phyloP scores from a whole-genome alignment of 2,888 invertebrate genomes.

The Tachina lurida region DNA sequence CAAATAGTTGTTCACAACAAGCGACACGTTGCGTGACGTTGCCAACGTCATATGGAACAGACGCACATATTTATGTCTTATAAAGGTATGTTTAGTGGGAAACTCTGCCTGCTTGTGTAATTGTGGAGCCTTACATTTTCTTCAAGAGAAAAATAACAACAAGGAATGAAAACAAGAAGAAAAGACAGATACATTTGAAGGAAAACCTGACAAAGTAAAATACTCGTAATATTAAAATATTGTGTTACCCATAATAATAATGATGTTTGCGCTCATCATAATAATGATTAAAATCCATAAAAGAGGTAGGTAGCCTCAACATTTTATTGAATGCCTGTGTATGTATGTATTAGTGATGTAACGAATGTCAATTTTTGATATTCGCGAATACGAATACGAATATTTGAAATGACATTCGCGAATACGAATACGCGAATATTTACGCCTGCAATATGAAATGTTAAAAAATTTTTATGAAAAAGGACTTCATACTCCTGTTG shows the following conservation, averaged over 20 bases:
- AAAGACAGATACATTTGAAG: conserved; percentile 9
- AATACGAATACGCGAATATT: too few species aligned
- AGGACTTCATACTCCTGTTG: too few species aligned
- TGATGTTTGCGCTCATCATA: conserved; percentile 15
- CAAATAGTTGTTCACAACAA: background rate
- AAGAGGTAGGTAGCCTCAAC: conserved; percentile 11
- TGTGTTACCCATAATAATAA: background rate
- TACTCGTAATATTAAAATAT: conserved; percentile 5
- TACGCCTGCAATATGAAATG: too few species aligned
- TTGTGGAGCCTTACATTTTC: conserved; percentile 44
- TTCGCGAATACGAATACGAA: too few species aligned
- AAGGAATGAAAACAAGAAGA: background rate
- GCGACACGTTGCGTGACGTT: too few species aligned
- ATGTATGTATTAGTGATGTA: too few species aligned
- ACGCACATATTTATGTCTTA: too few species aligned
- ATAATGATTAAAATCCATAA: conserved; percentile 15
- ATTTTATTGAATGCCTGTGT: conserved; percentile 8
- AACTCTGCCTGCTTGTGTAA: background rate
- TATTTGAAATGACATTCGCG: too few species aligned
- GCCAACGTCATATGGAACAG: too few species aligned
- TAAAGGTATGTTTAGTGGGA: too few species aligned
- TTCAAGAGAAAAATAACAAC: conserved; percentile 7
- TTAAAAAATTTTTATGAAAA: too few species aligned
- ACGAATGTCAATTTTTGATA: too few species aligned
- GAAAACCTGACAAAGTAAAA: background rate